Conservation (phyloP, 2,888 invertebrate genomes). For the Cerastis leucographa region DNA sequence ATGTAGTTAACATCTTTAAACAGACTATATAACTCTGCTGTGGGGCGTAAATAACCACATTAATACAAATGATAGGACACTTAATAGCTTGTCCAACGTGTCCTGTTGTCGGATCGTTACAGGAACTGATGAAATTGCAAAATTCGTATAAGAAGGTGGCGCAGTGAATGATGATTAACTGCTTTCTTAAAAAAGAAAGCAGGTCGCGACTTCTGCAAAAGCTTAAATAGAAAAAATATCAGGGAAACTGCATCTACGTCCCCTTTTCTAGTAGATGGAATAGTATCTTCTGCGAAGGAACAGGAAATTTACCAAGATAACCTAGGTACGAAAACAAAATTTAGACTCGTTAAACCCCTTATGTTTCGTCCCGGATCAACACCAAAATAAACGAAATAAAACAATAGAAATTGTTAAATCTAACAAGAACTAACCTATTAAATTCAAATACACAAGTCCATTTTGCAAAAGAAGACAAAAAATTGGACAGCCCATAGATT, state of each 20-base stretch:
- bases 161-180: not conserved
- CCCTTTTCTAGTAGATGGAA: not conserved
- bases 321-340: not conserved
- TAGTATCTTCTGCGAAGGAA: not conserved
- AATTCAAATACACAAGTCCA: slow-evolving; percentile 4
- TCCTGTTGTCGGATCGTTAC: not conserved
- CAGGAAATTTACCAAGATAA: not conserved
- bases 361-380: not conserved
- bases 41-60: not conserved
- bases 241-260: not conserved
- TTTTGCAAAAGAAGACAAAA: slow-evolving; percentile 35
- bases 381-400: slow-evolving; percentile 3
- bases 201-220: not conserved
- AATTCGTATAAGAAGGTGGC: not conserved
- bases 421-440: slow-evolving; percentile 26
- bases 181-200: no score
- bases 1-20: not conserved
- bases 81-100: not conserved
- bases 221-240: not conserved
- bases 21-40: not conserved
- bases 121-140: not conserved
- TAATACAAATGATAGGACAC: not conserved
- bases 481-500: slow-evolving; percentile 26
- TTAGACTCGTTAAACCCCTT: not conserved
- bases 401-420: slow-evolving; percentile 25